These are phyloP conservation scores for Ashinkailepas kermadecensis DNA, from an alignment of 2,888 invertebrate species.

Conservation along the genomic window DNA sequence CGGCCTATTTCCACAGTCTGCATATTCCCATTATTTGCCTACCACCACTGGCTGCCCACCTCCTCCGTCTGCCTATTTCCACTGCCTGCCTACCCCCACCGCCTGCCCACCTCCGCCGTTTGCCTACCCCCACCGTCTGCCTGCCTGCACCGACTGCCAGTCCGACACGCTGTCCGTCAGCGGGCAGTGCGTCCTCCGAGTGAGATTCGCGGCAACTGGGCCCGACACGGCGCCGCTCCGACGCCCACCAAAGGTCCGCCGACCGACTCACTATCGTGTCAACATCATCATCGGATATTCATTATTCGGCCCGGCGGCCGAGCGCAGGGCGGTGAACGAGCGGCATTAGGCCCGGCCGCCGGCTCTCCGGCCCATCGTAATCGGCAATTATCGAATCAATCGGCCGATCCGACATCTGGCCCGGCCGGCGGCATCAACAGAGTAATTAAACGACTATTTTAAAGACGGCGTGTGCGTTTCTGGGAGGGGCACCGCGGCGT, in stretches of 20 bases:
- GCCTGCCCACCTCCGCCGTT: not conserved
- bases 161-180: too few species aligned
- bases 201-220: too few species aligned
- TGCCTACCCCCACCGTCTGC: not conserved
- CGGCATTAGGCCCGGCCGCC: not conserved
- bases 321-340: not conserved
- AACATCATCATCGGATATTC: constrained; percentile 17
- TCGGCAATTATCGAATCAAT: constrained; percentile 20
- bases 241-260: not conserved
- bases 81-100: not conserved
- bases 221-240: too few species aligned
- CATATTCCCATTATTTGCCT: too few species aligned
- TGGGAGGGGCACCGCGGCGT: not conserved
- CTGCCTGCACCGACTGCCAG: too few species aligned
- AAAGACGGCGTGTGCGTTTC: not conserved
- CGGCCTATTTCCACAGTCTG: too few species aligned
- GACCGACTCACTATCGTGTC: not conserved
- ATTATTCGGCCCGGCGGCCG: constrained; percentile 5
- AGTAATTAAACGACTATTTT: constrained; percentile 20
- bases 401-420: constrained; percentile 18
- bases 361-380: not conserved
- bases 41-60: too few species aligned
- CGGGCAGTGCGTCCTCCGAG: too few species aligned
- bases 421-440: constrained; percentile 1
- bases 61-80: not conserved